Evolutionary conservation across 2,888 invertebrate genomes (phyloP), one percentile per base, ranked within the genome.

Genomic region (Netelia inedita): DNA sequence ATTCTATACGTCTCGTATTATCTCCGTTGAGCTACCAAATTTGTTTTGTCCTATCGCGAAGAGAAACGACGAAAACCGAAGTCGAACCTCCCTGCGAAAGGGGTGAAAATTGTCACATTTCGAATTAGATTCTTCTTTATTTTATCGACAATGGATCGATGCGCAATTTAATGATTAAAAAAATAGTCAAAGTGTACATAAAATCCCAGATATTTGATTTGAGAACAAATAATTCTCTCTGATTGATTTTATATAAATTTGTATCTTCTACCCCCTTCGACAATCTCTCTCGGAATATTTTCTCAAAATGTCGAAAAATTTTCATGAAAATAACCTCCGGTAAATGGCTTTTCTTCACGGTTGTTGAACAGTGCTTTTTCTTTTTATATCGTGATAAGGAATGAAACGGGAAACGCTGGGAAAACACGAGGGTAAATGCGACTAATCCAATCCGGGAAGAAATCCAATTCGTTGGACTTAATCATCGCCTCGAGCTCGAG

Each of bases 401-500:
- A 21, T 11, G 14, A 66, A 23, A 61, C n/a, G 61, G 46, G 46
- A 41, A 59, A 61, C 35, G 63, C 9, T 71, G 11, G 43, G 35
- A 74, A 61, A 74, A 50, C 57, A 61, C 57, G 73, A 73, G 23
- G 28, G 46, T 19, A 55, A 72, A 57, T 3, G 50, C 35, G 69
- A 55, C 61, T 61, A 66, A 79, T 69, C 63, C 66, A 74, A 83
- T 83, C 59, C 10, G 23, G 71, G 57, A 65, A 74, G 46, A 46
- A 73, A 79, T 74, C 79, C 71, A 79, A 74, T 83, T 73, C 74
- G 23, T n/a, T 23, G 68, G 61, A 73, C 68, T 79, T 79, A 74
- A 79, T 73, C 74, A 79, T 79, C 74, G 63, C 69, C 41, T 68
- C 10, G 63, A 41, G 63, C 53, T 69, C 50, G 59, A 69, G 46